phyloP scores from a whole-genome alignment of 1,140 invertebrate species.

The Episyrphus balteatus region DNA sequence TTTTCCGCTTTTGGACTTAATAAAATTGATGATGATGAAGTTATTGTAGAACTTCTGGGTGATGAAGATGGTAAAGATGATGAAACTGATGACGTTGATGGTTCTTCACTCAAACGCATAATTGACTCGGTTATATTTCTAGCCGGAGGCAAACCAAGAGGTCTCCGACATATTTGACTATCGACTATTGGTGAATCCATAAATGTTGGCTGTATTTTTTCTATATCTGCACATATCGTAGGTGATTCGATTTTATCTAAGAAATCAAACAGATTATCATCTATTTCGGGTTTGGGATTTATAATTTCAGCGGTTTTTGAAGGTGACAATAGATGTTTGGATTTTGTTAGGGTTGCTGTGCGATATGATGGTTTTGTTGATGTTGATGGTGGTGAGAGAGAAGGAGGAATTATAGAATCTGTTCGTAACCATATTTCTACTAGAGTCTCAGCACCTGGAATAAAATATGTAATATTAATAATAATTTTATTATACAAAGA shows the following conservation, averaged over 20 bases:
- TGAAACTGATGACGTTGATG: too few relatives aligned
- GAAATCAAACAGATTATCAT: constrained; percentile 28
- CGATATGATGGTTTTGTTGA: not conserved
- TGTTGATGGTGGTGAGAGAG: not conserved
- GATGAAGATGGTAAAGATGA: too few relatives aligned
- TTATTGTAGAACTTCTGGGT: too few relatives aligned
- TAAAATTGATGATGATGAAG: too few relatives aligned
- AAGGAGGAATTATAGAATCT: constrained; percentile 12
- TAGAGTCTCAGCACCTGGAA: constrained; percentile 62
- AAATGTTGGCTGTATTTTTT: constrained; percentile 27
- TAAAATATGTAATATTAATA: not conserved
- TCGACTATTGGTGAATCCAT: not conserved
- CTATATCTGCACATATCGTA: constrained; percentile 14
- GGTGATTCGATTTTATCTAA: constrained; percentile 21
- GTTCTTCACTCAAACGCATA: too few relatives aligned
- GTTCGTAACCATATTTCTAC: constrained; percentile 56
- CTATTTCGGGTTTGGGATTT: constrained; percentile 28
- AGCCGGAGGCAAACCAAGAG: too few relatives aligned
- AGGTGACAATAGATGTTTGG: not conserved
- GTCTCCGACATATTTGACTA: not conserved
- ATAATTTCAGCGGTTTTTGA: constrained; percentile 18
- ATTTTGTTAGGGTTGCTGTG: not conserved
- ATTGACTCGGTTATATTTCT: too few relatives aligned
- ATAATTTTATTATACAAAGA: too few relatives aligned
- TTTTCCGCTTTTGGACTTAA: too few relatives aligned